Conservation (phyloP, 2,113 vertebrate genomes). For the Gnathonemus echidnorhynchus region DNA sequence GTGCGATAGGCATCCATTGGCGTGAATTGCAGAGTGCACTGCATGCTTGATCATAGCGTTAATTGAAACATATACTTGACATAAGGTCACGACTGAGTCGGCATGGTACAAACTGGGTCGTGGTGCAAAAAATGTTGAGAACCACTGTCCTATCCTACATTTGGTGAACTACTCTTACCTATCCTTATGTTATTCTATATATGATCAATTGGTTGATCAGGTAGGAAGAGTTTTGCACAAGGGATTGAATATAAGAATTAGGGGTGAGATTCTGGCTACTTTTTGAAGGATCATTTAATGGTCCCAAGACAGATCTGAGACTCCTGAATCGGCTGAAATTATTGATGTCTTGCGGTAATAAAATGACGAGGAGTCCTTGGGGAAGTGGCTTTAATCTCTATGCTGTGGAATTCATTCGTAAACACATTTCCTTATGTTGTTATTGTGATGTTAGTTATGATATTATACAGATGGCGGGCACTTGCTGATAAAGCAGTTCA, state of each 20-base stretch:
- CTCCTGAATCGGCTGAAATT: neutral
- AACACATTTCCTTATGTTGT: neutral
- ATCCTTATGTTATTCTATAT: neutral
- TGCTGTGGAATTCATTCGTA: neutral
- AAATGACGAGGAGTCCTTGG: neutral
- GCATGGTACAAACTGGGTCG: too few species aligned
- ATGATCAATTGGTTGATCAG: neutral
- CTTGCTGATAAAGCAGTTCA: constrained; percentile 7
- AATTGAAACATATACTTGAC: too few species aligned
- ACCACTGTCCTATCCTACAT: neutral
- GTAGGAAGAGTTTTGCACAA: neutral
- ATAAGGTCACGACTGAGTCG: too few species aligned
- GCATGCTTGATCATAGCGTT: too few species aligned
- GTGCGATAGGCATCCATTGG: too few species aligned
- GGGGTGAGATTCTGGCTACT: neutral
- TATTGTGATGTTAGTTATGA: constrained; percentile 9
- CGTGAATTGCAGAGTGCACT: too few species aligned
- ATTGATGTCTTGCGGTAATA: neutral
- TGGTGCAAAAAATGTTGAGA: too few species aligned
- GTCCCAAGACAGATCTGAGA: neutral
- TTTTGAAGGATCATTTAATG: neutral
- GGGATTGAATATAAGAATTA: neutral
- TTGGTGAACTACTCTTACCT: neutral
- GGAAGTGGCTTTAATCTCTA: neutral
- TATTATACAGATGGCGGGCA: neutral